Conservation (phyloP, 2,797 vertebrate genomes). For the Lutjanus campechanus region DNA sequence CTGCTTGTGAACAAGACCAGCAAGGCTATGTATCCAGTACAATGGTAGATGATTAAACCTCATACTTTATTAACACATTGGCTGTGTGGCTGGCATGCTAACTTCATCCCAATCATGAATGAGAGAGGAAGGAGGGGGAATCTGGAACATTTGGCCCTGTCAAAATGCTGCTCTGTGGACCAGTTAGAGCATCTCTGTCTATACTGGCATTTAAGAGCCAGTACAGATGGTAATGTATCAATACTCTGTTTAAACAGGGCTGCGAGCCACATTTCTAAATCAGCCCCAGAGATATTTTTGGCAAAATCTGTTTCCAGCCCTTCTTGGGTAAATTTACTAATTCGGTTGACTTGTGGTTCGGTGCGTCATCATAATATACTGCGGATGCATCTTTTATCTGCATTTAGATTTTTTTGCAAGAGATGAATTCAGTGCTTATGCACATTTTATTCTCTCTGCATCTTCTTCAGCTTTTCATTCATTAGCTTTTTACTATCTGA, state of each 20-base stretch:
- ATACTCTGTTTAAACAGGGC: conserved; percentile 65
- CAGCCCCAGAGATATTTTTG: conserved; percentile 59
- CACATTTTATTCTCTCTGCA: conserved; percentile 15
- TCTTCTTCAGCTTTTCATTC: conserved; percentile 45
- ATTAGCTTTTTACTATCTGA: conserved; percentile 44
- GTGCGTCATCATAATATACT: conserved; percentile 12
- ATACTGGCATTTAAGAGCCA: conserved; percentile 66
- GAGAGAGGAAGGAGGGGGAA: conserved; percentile 10
- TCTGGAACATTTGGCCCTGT: conserved; percentile 62
- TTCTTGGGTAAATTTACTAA: conserved; percentile 46
- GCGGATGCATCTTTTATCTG: conserved; percentile 32
- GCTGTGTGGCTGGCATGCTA: conserved; percentile 49
- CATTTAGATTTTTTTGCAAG: conserved; percentile 32
- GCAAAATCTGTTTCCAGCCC: conserved; percentile 42
- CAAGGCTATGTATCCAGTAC: conserved; percentile 31
- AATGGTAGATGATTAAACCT: conserved; percentile 69
- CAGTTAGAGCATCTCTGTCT: conserved; percentile 58
- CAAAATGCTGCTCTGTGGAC: conserved; percentile 54
- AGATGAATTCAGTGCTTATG: conserved; percentile 27
- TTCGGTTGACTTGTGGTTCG: conserved; percentile 32
- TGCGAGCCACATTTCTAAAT: conserved; percentile 62
- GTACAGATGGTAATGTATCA: conserved; percentile 76
- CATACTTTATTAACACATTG: conserved; percentile 68
- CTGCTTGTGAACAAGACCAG: conserved; percentile 40
- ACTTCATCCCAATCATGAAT: conserved; percentile 47